Conservation (phyloP, 2,113 vertebrate genomes). For the Stercorarius parasiticus region DNA sequence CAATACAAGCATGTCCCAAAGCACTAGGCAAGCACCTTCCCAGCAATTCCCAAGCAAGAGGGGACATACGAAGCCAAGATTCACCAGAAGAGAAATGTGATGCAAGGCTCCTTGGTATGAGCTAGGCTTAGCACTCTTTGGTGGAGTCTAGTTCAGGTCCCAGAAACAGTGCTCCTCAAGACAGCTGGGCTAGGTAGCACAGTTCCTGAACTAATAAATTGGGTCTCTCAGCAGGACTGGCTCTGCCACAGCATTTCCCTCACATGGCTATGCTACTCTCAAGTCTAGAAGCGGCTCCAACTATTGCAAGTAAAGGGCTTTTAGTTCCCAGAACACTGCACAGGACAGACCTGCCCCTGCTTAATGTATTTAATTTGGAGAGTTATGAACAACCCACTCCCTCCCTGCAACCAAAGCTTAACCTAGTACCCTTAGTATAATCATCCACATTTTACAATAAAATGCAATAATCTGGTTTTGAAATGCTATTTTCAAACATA, state of each 20-base stretch:
- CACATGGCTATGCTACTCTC: neutral
- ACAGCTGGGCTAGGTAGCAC: neutral
- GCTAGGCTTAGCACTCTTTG: neutral
- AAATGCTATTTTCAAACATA: neutral
- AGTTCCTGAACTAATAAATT: neutral
- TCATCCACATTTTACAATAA: neutral
- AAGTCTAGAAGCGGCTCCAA: neutral
- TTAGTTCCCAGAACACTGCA: neutral
- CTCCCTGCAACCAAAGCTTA: neutral
- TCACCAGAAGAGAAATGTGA: neutral
- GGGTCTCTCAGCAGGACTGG: neutral
- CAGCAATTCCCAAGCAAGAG: neutral
- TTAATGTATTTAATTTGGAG: neutral
- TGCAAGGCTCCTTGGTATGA: neutral
- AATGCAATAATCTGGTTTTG: neutral
- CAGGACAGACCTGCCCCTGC: neutral
- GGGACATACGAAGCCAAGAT: neutral
- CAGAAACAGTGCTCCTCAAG: neutral
- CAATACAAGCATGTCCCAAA: neutral
- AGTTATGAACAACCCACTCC: neutral
- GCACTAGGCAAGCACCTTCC: neutral
- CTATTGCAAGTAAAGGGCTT: neutral
- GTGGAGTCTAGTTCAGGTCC: neutral
- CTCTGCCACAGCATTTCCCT: neutral
- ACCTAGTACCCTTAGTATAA: neutral